Percentiles rank a stretch among this genome's conserved stretches.
Evolutionary conservation across 2,113 vertebrate genomes (phyloP).

Genomic region (Tetraodon nigroviridis): DNA sequence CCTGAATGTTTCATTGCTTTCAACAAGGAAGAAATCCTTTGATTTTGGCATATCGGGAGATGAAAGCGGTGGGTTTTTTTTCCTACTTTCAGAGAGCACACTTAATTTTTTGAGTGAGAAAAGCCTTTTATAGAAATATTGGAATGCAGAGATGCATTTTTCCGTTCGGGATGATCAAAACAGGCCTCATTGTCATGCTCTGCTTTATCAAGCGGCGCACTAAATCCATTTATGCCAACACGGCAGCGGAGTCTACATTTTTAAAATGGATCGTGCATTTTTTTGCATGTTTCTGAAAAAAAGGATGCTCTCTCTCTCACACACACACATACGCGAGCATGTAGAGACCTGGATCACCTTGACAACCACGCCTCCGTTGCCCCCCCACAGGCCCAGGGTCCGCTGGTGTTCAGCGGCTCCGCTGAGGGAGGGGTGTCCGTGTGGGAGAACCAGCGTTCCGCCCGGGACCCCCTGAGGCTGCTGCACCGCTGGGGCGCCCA

Average conservation of each 20-base stretch:
- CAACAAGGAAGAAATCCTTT: neutral
- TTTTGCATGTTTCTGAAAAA: neutral
- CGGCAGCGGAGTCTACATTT: slow-evolving; percentile 24
- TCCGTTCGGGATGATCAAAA: slow-evolving; percentile 58
- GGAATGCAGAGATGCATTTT: slow-evolving; percentile 48
- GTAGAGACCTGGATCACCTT: slow-evolving; percentile 52
- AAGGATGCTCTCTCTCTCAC: slow-evolving; percentile 12
- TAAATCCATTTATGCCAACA: slow-evolving; percentile 50
- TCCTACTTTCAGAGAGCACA: slow-evolving; percentile 41
- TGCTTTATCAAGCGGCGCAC: slow-evolving; percentile 48
- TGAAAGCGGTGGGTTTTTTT: slow-evolving; percentile 26
- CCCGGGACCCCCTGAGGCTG: slow-evolving; percentile 59
- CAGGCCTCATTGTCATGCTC: slow-evolving; percentile 44
- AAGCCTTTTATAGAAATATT: slow-evolving; percentile 52
- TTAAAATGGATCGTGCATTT: slow-evolving; percentile 34
- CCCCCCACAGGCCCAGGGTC: slow-evolving; percentile 74
- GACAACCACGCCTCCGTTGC: slow-evolving; percentile 56
- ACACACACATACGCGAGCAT: slow-evolving; percentile 10
- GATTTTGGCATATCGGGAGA: slow-evolving; percentile 25
- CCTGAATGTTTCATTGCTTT: neutral
- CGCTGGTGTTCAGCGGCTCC: slow-evolving; percentile 75
- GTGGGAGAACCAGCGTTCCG: slow-evolving; percentile 67
- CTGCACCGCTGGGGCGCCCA: slow-evolving; percentile 65
- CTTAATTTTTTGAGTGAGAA: slow-evolving; percentile 42
- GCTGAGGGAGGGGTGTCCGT: slow-evolving; percentile 73